A percentile compares a stretch with the other conserved stretches of the same genome.
phyloP scores from a whole-genome alignment of 64 coral and sea anemone genomes.

The Pachyseris speciosa region DNA sequence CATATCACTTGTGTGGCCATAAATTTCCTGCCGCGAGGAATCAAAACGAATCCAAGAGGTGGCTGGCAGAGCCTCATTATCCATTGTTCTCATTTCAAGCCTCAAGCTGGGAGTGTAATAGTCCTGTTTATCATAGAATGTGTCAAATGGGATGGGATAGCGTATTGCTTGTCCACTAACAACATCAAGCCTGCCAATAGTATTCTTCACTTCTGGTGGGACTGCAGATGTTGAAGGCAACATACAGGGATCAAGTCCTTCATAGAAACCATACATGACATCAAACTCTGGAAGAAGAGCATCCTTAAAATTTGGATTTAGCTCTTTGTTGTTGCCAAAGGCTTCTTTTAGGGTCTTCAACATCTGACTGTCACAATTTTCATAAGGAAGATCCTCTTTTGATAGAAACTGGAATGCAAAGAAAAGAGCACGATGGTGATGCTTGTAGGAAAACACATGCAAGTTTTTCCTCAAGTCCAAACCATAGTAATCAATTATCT shows the following conservation, averaged over 20 bases:
- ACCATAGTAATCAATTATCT: slow-evolving; percentile 45
- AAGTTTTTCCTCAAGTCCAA: slow-evolving; percentile 8
- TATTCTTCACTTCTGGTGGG: background rate
- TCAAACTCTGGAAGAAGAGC: slow-evolving; percentile 4
- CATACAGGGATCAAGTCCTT: background rate
- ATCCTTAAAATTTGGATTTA: slow-evolving; percentile 8
- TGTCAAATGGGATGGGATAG: slow-evolving; percentile 34
- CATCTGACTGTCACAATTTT: background rate
- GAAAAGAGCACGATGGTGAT: slow-evolving; percentile 3
- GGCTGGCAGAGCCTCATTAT: background rate
- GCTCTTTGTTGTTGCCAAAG: slow-evolving; percentile 28
- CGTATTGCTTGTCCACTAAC: slow-evolving; percentile 24
- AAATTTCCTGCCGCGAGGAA: slow-evolving; percentile 10
- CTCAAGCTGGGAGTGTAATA: slow-evolving; percentile 22
- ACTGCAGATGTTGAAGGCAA: background rate
- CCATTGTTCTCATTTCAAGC: slow-evolving; percentile 35
- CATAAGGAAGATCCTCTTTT: background rate
- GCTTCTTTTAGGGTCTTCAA: slow-evolving; percentile 18
- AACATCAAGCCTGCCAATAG: background rate
- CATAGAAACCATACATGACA: slow-evolving; percentile 24
- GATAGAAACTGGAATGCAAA: slow-evolving; percentile 67
- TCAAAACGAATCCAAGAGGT: slow-evolving; percentile 59
- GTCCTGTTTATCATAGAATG: slow-evolving; percentile 56
- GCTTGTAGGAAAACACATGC: slow-evolving; percentile 19
- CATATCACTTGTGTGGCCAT: slow-evolving; percentile 4